Base-by-base conservation (phyloP, 2,888 invertebrate genomes). In the Andricus curvator region DNA sequence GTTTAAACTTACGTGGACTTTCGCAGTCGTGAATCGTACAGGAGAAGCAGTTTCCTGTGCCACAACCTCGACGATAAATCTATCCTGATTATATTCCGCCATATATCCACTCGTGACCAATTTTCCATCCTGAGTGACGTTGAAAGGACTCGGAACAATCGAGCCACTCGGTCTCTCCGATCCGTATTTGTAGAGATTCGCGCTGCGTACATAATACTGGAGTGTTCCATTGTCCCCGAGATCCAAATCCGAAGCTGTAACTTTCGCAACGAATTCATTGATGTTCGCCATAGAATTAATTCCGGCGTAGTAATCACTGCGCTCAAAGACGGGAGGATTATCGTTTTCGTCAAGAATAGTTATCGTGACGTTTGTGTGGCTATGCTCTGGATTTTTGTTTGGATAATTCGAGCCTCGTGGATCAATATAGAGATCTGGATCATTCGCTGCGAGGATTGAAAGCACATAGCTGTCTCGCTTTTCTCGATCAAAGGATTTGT, bases 71-170 rank as follows among this genome's bases (percentile, higher is more conserved):
- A 98, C 94, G 80, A 97, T 95, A 90, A 98, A 98, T 70, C 97
- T 94, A 89, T 98, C 97, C 88, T 98, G 97, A 89, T 97, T 97
- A 92, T 98, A 98, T 90, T 98, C 97, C 0, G 97, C 96, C 95
- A 98, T 96, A 88, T 96, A 96, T 48, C 96, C 95, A 0, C 97
- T 96, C 0, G 98, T 97, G 81, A 94, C 94, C 44, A 97, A 93
- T 92, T 95, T 93, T 85, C 97, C 97, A 85, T 95, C 95, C 78
- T 95, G 95, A 1, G 95, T 95, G 8, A 97, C 95, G 84, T 96
- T 96, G 89, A 98, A 98, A 0, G 98, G 98, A 64, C 97, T 97
- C 0, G 98, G 97, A 29, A 98, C 96, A 29, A 98, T 96, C 0
- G 97, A 97, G 0, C 98, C 98, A 5, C 96, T 96, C 33, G 96